These are phyloP conservation scores for Numida meleagris DNA, from an alignment of 2,113 vertebrate genomes.

Conservation along the genomic window DNA sequence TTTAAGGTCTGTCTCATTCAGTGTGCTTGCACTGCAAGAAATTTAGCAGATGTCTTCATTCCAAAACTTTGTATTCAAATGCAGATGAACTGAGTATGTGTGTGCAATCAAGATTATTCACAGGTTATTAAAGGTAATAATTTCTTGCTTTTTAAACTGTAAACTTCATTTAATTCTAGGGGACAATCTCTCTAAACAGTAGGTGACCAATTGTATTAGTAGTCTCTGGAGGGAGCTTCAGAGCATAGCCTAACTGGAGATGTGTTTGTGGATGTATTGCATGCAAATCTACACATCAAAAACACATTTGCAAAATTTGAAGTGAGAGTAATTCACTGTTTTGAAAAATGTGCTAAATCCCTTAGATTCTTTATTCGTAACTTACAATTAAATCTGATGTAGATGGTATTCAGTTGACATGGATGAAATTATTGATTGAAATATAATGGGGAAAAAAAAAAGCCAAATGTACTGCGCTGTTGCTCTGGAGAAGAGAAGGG, in stretches of 20 bases:
- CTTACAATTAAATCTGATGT: slow-evolving; percentile 19
- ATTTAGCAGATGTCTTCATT: not conserved
- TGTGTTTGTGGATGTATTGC: slow-evolving; percentile 7
- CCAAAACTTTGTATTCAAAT: not conserved
- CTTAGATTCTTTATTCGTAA: not conserved
- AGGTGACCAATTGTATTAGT: not conserved
- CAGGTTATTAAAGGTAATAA: not conserved
- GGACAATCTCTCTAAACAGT: not conserved
- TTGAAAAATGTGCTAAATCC: slow-evolving; percentile 1
- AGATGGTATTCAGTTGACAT: slow-evolving; percentile 13
- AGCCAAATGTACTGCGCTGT: not conserved
- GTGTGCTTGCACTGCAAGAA: not conserved
- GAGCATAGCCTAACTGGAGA: not conserved
- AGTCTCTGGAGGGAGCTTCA: not conserved
- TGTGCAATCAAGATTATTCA: not conserved
- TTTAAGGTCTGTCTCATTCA: not conserved
- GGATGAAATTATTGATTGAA: slow-evolving; percentile 42
- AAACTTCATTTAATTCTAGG: not conserved
- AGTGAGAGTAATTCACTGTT: slow-evolving; percentile 2
- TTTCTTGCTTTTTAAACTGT: not conserved
- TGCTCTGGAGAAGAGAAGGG: not conserved
- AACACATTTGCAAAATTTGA: slow-evolving; percentile 38
- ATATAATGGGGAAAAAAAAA: not conserved
- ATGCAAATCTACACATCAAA: slow-evolving; percentile 37
- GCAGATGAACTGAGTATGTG: not conserved